Conservation (phyloP, 2,113 vertebrate genomes). For the Hemibates koningsi region DNA sequence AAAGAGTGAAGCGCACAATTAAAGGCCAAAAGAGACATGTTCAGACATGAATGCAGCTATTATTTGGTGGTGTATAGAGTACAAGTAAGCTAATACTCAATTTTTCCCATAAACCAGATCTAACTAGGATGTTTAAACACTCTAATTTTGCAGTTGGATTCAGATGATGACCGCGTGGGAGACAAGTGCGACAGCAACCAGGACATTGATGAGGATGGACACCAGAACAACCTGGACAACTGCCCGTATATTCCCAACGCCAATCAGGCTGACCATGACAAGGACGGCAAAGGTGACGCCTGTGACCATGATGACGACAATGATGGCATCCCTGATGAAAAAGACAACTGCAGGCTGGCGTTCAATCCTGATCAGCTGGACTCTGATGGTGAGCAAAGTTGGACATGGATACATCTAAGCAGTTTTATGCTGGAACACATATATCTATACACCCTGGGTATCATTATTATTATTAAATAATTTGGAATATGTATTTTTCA, state of each 20-base stretch:
- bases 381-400: conserved; percentile 80
- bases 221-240: conserved; percentile 99
- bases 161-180: conserved; percentile 91
- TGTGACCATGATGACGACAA: conserved; percentile 98
- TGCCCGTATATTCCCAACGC: conserved; percentile 96
- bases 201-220: conserved; percentile 98
- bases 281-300: conserved; percentile 95
- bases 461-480: not conserved
- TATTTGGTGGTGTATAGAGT: not conserved
- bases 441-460: not conserved
- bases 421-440: not conserved
- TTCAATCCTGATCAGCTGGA: conserved; percentile 91
- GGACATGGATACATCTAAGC: not conserved
- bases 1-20: not conserved
- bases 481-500: conserved; percentile 21
- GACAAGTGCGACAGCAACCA: conserved; percentile 96
- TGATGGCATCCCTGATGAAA: conserved; percentile 95
- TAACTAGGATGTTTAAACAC: not conserved
- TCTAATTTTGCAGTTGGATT: conserved; percentile 76
- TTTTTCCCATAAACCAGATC: not conserved
- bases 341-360: conserved; percentile 92
- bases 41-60: not conserved
- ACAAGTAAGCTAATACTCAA: not conserved
- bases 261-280: conserved; percentile 97
- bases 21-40: not conserved